Base-by-base conservation (phyloP, 2,888 invertebrate species). In the Diabrotica balteata region DNA sequence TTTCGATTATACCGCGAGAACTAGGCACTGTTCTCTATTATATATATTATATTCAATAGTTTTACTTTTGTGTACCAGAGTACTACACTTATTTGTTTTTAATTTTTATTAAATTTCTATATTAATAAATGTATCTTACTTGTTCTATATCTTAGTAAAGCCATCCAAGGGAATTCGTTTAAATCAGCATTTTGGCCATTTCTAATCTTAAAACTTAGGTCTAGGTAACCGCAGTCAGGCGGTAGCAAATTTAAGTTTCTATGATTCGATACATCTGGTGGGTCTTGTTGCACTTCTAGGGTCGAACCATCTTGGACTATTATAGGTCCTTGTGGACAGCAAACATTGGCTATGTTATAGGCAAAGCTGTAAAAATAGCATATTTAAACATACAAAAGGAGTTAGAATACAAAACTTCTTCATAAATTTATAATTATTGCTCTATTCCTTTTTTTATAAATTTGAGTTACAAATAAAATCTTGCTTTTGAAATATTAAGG, bases 91-190 rank as follows among this genome's bases (percentile, higher is more conserved):
- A n/a, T n/a, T n/a, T n/a, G n/a, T n/a, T n/a, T n/a, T n/a, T n/a
- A n/a, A n/a, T n/a, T n/a, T n/a, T n/a, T n/a, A n/a, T n/a, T n/a
- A n/a, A n/a, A n/a, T 17, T 17, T 17, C 17, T 32, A 32, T 32
- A 5, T 32, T 2, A 32, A 32, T 4, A 32, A 32, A 32, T 17
- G n/a, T 8, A 11, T 9, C 74, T 74, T 66, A 76, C 75, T 67
- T 60, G 72, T 63, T 70, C 63, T 67, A 46, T 75, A 71, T 8
- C 55, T 87, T n/a, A 93, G 79, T 2, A 92, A 83, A 0, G 89
- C 91, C 91, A 93, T 90, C 92, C 92, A 93, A 0, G 93, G 93
- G 82, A 88, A 91, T 74, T 92, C 90, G 51, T 86, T 87, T 6
- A 91, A 79, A 0, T 81, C 81, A 0, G 92, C 89, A 67, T 85